Evolutionary conservation across 2,888 invertebrate genomes (phyloP).

Genomic region (Chironomus tentans): DNA sequence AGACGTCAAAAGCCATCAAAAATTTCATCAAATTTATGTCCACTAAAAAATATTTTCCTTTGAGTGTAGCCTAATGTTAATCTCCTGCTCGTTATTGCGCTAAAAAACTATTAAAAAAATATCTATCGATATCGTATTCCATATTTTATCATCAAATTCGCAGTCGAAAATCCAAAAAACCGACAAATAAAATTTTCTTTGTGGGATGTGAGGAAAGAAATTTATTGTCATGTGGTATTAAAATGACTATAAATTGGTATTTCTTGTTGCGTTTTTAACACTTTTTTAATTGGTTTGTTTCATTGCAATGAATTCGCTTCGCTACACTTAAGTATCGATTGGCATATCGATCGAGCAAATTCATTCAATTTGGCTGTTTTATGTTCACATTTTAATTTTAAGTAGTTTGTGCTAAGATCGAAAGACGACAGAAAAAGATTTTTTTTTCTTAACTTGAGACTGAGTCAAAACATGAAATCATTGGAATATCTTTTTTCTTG

Average conservation of each 20-base stretch:
- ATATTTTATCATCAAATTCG: no score
- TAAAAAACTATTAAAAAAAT: no score
- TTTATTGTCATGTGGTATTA: background rate
- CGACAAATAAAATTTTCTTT: background rate
- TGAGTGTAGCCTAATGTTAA: no score
- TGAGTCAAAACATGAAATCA: background rate
- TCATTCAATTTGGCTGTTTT: background rate
- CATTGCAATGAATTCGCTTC: background rate
- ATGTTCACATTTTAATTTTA: background rate
- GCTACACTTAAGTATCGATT: background rate
- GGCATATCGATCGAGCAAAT: background rate
- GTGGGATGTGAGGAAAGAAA: background rate
- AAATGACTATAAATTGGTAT: background rate
- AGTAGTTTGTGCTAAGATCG: no score
- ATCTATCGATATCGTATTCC: no score
- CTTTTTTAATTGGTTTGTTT: background rate
- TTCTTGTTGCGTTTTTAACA: conserved; percentile 6
- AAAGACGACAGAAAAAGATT: no score
- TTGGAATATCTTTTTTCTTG: background rate
- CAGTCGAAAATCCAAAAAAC: background rate
- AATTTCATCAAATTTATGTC: no score
- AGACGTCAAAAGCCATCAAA: background rate
- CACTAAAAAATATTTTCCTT: no score
- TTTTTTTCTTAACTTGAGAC: background rate
- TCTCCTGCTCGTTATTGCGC: no score